A percentile compares a stretch with the other conserved stretches of the same genome.
phyloP scores from a whole-genome alignment of 1,140 invertebrate genomes.

The Achatina immaculata region DNA sequence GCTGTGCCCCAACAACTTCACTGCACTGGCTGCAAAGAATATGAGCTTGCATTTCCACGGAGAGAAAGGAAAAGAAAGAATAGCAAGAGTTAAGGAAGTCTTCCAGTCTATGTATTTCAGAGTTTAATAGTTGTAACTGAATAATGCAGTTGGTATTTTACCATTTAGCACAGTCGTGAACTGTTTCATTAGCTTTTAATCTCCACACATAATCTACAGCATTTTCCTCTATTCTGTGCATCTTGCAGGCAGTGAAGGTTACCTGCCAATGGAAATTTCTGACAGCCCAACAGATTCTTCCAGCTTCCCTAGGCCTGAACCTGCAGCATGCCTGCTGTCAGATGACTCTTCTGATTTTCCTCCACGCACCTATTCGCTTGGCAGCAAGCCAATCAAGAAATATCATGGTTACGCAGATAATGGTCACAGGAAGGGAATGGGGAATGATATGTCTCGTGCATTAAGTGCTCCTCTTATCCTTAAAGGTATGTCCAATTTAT shows the following conservation, averaged over 20 bases:
- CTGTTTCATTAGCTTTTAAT: no score
- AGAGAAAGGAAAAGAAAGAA: no score
- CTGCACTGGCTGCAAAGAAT: no score
- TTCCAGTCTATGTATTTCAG: no score
- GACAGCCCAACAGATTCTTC: conserved; percentile 34
- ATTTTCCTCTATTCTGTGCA: no score
- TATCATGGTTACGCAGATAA: background rate
- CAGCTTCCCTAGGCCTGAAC: conserved; percentile 55
- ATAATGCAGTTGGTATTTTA: no score
- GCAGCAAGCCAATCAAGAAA: conserved; percentile 77
- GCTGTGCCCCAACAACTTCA: no score
- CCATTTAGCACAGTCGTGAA: no score
- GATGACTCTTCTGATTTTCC: conserved; percentile 57
- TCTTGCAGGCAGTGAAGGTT: conserved; percentile 57
- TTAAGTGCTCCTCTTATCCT: conserved; percentile 32
- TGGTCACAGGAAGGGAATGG: conserved; percentile 27
- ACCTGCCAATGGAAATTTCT: conserved; percentile 56
- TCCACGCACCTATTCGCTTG: conserved; percentile 86
- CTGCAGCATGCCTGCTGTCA: conserved; percentile 61
- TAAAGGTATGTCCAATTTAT: conserved; percentile 7
- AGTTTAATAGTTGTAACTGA: no score
- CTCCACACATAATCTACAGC: no score
- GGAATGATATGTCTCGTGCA: conserved; percentile 26
- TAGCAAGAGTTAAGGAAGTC: no score
- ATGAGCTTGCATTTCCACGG: no score